Evolutionary conservation across 2,797 vertebrate genomes (phyloP), one percentile per base, ranked within the genome.

Genomic region (Salarias fasciatus): DNA sequence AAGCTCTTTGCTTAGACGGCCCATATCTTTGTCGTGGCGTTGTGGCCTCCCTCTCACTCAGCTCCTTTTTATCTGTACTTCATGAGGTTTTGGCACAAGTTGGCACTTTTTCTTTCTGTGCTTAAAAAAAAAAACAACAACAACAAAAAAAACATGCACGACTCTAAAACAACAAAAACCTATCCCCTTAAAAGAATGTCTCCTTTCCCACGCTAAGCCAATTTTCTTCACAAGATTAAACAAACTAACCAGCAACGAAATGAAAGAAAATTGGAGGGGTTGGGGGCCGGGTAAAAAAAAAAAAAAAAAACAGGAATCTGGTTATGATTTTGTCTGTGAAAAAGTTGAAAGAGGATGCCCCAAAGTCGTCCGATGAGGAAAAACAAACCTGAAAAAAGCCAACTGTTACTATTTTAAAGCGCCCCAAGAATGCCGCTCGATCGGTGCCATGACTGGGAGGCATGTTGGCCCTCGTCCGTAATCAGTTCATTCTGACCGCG

Each of bases 371-470:
- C 73, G 80, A 78, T 72, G 83, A 81, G 82, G 80, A 88, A 91
- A 91, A 90, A 91, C 88, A 91, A 88, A 90, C 83, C 72, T 74
- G 68, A 35, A 35, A 9, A 89, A 85, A 85, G 67, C 79, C 73
- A 80, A 89, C 80, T 83, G 92, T 90, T 92, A 84, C 92, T 93
- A 94, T 94, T 93, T 94, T 93, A 93, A 92, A 92, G 87, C 58
- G 69, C 71, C 69, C 81, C 64, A 93, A 90, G 91, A 93, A 94
- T 93, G 90, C 74, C 29, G 72, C 79, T 90, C 53, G 75, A 85
- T 90, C 53, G 75, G 85, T 90, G 91, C 89, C 89, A 91, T 89
- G 91, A 88, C 88, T 93, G 85, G 91, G 90, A 90, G 89, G 89
- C 88, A 86, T 68, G 85, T 74, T 67, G 89, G 84, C 82, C 78